Conservation (phyloP, 2,888 invertebrate species). For the Apocheima hispidaria region DNA sequence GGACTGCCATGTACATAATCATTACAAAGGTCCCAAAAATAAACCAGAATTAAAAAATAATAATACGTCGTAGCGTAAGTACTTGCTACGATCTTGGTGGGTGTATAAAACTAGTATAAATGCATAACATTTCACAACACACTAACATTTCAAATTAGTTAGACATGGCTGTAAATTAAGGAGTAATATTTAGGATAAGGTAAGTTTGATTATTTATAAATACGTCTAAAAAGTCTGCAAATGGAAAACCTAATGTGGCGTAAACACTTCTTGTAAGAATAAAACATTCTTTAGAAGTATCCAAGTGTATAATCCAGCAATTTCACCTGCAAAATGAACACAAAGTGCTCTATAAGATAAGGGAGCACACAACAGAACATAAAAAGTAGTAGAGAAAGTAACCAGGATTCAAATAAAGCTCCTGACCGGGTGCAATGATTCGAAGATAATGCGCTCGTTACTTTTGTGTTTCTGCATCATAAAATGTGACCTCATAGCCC, state of each 20-base stretch:
- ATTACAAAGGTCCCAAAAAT: no score
- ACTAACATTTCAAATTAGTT: no score
- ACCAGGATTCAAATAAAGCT: conserved; percentile 45
- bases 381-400: conserved; percentile 33
- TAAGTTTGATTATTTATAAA: not conserved
- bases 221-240: not conserved
- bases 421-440: conserved; percentile 51
- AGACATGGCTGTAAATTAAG: no score
- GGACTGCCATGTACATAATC: no score
- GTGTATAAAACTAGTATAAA: no score
- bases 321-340: conserved; percentile 34
- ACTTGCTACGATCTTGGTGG: no score
- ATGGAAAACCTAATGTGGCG: conserved; percentile 5
- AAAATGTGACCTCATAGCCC: conserved; percentile 43
- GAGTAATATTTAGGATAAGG: not conserved
- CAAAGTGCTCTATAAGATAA: conserved; percentile 33
- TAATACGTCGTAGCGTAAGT: no score
- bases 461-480: conserved; percentile 53
- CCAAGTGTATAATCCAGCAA: conserved; percentile 27
- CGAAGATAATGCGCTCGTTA: conserved; percentile 49
- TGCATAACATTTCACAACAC: no score
- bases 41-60: no score
- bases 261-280: conserved; percentile 15
- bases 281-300: conserved; percentile 18
- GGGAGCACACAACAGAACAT: conserved; percentile 23